A percentile compares a stretch with the other conserved stretches of the same genome.
Evolutionary conservation across 1,140 invertebrate genomes (phyloP).

Genomic region (Caenorhabditis brenneri): DNA sequence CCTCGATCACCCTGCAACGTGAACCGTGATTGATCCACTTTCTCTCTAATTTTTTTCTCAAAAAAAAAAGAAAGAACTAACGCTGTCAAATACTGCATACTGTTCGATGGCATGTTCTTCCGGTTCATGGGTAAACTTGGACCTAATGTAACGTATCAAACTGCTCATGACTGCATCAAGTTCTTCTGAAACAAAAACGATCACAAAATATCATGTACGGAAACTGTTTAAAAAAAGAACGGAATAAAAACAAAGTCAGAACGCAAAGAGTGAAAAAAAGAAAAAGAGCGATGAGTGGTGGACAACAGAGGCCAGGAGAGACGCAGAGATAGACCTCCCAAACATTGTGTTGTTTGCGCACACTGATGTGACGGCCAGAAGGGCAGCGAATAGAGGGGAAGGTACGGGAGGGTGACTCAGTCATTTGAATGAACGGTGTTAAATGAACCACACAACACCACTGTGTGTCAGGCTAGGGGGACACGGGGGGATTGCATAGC

Average conservation of each 20-base stretch:
- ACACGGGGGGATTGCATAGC: neutral
- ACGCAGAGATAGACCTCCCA: slow-evolving; percentile 1
- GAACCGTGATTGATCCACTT: no score
- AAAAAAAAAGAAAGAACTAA: no score
- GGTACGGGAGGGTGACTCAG: neutral
- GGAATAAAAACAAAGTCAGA: neutral
- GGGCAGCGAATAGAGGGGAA: neutral
- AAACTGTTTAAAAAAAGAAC: neutral
- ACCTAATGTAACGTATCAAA: slow-evolving; percentile 1
- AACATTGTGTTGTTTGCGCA: slow-evolving; percentile 4
- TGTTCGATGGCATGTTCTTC: slow-evolving; percentile 8
- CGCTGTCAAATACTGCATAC: neutral
- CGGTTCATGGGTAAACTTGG: neutral
- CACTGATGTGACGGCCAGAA: neutral
- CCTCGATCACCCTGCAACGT: neutral
- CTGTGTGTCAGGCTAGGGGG: neutral
- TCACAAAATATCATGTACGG: neutral
- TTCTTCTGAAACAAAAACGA: neutral
- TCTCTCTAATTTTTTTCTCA: no score
- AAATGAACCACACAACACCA: neutral
- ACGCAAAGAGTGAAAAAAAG: neutral
- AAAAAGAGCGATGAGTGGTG: neutral
- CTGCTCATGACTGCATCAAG: neutral
- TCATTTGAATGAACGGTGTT: slow-evolving; percentile 24
- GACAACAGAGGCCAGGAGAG: neutral